Percentiles rank a stretch among this genome's conserved stretches.
phyloP scores from a whole-genome alignment of 2,888 invertebrate genomes.

The Calameuta pallipes region DNA sequence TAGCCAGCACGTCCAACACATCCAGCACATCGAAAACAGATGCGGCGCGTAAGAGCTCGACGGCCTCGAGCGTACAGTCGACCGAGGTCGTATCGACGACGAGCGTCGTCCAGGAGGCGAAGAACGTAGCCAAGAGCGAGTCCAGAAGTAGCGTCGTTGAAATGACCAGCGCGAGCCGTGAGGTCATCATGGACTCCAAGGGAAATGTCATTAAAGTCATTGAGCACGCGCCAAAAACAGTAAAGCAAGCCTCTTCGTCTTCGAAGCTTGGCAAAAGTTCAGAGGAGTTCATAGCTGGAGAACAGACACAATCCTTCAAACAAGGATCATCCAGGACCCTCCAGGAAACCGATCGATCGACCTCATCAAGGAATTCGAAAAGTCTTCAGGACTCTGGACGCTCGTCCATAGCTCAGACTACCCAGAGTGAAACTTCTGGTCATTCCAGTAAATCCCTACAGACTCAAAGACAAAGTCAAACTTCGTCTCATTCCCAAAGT shows the following conservation, averaged over 20 bases:
- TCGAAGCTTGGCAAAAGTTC: slow-evolving; percentile 38
- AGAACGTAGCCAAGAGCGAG: slow-evolving; percentile 43
- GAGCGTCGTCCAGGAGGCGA: slow-evolving; percentile 53
- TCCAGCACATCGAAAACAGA: slow-evolving; percentile 28
- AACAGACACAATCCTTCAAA: slow-evolving; percentile 37
- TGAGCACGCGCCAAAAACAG: slow-evolving; percentile 41
- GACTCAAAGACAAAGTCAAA: slow-evolving; percentile 3
- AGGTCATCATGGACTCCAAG: slow-evolving; percentile 55
- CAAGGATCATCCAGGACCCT: slow-evolving; percentile 10
- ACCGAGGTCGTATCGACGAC: slow-evolving; percentile 46
- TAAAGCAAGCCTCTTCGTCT: slow-evolving; percentile 27
- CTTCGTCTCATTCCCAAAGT: slow-evolving; percentile 28
- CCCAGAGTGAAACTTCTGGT: slow-evolving; percentile 3
- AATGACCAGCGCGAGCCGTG: slow-evolving; percentile 50
- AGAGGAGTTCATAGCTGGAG: slow-evolving; percentile 45
- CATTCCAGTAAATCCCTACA: background rate
- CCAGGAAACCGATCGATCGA: slow-evolving; percentile 9
- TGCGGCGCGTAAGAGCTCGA: slow-evolving; percentile 25
- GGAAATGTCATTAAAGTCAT: slow-evolving; percentile 54
- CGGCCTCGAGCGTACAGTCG: slow-evolving; percentile 34
- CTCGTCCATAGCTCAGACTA: background rate
- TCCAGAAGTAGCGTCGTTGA: slow-evolving; percentile 50
- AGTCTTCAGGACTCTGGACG: slow-evolving; percentile 8
- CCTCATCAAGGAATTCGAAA: slow-evolving; percentile 4
- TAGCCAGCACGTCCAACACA: slow-evolving; percentile 19